Evolutionary conservation across 2,113 vertebrate genomes (phyloP).

Genomic region (Setophaga petechia): DNA sequence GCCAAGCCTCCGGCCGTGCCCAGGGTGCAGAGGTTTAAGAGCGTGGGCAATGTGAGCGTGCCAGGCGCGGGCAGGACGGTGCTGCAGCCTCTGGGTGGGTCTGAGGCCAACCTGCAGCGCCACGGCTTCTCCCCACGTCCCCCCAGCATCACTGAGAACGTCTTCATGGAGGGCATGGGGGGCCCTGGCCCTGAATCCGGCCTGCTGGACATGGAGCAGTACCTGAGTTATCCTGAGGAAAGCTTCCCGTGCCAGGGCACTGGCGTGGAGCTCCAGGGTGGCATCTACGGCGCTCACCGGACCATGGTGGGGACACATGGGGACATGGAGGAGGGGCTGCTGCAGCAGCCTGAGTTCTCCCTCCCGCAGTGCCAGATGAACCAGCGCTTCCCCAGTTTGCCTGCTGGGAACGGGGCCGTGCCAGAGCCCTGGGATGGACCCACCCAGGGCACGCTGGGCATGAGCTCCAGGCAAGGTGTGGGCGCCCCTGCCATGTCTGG

Average conservation of each 20-base stretch:
- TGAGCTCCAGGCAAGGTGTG: background rate
- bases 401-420: background rate
- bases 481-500: background rate
- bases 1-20: conserved; percentile 75
- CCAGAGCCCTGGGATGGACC: conserved; percentile 72
- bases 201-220: conserved; percentile 77
- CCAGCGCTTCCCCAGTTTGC: conserved; percentile 70
- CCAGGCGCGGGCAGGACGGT: conserved; percentile 70
- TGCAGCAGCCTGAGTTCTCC: conserved; percentile 79
- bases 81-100: conserved; percentile 72
- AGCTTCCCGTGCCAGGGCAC: conserved; percentile 65
- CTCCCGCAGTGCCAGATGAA: conserved; percentile 84
- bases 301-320: background rate
- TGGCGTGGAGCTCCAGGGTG: conserved; percentile 48
- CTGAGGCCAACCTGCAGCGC: conserved; percentile 76
- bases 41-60: conserved; percentile 78
- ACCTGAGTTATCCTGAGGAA: conserved; percentile 73
- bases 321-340: conserved; percentile 70
- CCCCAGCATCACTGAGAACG: conserved; percentile 90
- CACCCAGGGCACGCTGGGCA: background rate
- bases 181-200: conserved; percentile 52
- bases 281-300: conserved; percentile 63
- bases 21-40: conserved; percentile 88
- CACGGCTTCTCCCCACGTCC: conserved; percentile 89
- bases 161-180: conserved; percentile 78